Conservation (phyloP, 2,797 vertebrate genomes). For the Pseudotriccus pelzelni region DNA sequence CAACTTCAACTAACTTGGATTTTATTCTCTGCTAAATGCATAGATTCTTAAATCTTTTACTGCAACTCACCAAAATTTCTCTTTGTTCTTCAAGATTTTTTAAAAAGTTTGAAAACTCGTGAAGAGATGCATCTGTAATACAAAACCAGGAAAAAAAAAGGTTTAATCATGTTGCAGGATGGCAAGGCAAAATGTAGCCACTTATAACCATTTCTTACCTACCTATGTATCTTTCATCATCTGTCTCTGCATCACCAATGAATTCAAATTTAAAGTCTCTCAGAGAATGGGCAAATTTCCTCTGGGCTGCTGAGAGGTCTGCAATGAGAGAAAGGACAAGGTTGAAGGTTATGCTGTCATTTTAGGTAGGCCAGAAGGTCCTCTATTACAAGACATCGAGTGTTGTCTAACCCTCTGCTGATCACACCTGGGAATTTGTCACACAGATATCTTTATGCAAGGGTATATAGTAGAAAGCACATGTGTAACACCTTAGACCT, state of each 20-base stretch:
- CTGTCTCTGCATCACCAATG: slow-evolving; percentile 96
- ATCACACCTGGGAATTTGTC: background rate
- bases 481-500: background rate
- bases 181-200: background rate
- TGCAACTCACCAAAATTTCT: slow-evolving; percentile 93
- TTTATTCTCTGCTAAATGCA: background rate
- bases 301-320: slow-evolving; percentile 92
- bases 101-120: slow-evolving; percentile 93
- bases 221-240: slow-evolving; percentile 96
- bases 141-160: background rate
- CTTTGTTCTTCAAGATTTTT: slow-evolving; percentile 96
- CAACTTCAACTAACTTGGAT: background rate
- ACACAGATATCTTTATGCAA: background rate
- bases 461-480: background rate
- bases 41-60: background rate
- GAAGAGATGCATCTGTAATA: slow-evolving; percentile 91
- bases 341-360: background rate
- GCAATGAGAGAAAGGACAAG: slow-evolving; percentile 33
- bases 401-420: background rate
- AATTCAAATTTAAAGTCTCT: slow-evolving; percentile 97
- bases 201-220: slow-evolving; percentile 36
- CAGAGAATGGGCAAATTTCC: slow-evolving; percentile 93
- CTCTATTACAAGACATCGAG: background rate
- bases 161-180: background rate
- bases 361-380: background rate